A percentile compares a stretch with the other conserved stretches of the same genome.
These are phyloP conservation scores for Volucella bombylans DNA, from an alignment of 2,888 invertebrate species.

Conservation along the genomic window DNA sequence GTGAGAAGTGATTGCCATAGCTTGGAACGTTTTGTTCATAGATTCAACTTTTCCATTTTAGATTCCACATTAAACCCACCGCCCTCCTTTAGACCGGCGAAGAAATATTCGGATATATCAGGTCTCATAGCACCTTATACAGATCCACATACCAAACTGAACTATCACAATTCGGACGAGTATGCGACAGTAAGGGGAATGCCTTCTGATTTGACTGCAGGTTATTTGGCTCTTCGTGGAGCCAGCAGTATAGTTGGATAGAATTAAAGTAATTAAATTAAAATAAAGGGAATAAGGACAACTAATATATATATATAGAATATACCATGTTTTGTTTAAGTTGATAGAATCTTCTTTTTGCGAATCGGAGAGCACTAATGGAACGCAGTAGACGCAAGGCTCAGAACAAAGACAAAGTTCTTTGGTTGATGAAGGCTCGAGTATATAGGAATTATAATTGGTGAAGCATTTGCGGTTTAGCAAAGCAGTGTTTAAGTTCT, in stretches of 20 bases:
- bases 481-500: too few species aligned
- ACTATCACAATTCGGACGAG: constrained; percentile 93
- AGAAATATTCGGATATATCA: constrained; percentile 96
- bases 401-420: too few species aligned
- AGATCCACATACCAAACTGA: constrained; percentile 94
- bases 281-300: too few species aligned
- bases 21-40: background rate
- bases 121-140: constrained; percentile 93
- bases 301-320: too few species aligned
- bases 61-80: constrained; percentile 95
- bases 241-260: constrained; percentile 85
- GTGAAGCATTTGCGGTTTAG: too few species aligned
- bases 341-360: too few species aligned
- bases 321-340: too few species aligned
- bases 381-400: too few species aligned
- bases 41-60: constrained; percentile 81
- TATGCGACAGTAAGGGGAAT: constrained; percentile 92
- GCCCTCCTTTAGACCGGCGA: constrained; percentile 94
- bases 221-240: constrained; percentile 92
- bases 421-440: too few species aligned
- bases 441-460: too few species aligned
- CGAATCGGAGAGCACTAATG: too few species aligned
- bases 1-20: constrained; percentile 56
- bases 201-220: constrained; percentile 95
- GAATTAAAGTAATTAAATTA: background rate